phyloP scores from a whole-genome alignment of 2,113 vertebrate species.

The Alaudala cheleensis region DNA sequence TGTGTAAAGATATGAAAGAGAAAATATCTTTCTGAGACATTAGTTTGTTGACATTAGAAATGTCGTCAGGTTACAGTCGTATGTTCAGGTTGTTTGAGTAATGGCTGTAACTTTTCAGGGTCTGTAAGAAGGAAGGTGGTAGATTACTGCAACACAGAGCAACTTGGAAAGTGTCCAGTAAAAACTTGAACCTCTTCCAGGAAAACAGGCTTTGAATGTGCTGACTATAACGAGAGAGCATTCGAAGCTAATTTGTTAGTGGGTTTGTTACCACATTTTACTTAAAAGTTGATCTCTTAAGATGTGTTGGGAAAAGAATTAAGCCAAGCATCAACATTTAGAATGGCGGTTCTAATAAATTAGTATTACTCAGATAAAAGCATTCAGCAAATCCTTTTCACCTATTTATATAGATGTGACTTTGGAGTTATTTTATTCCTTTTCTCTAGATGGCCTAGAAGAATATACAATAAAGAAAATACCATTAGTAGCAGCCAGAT shows the following conservation, averaged over 20 bases:
- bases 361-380: neutral
- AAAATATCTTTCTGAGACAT: neutral
- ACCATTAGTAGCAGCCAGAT: neutral
- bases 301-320: slow-evolving; percentile 5
- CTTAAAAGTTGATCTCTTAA: slow-evolving; percentile 41
- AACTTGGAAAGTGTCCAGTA: slow-evolving; percentile 48
- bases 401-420: neutral
- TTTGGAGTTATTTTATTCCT: neutral
- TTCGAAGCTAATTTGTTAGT: slow-evolving; percentile 55
- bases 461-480: neutral
- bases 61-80: neutral
- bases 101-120: neutral
- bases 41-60: slow-evolving; percentile 18
- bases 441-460: neutral
- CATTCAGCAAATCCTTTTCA: neutral
- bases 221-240: slow-evolving; percentile 51
- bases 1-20: neutral
- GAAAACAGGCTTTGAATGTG: slow-evolving; percentile 43
- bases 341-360: neutral
- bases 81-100: slow-evolving; percentile 22
- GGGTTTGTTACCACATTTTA: slow-evolving; percentile 50
- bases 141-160: neutral
- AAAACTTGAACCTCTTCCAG: slow-evolving; percentile 49
- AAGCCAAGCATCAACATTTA: slow-evolving; percentile 19
- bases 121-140: neutral